Base-by-base conservation (phyloP, 1,140 invertebrate genomes). In the Eueides isabella region DNA sequence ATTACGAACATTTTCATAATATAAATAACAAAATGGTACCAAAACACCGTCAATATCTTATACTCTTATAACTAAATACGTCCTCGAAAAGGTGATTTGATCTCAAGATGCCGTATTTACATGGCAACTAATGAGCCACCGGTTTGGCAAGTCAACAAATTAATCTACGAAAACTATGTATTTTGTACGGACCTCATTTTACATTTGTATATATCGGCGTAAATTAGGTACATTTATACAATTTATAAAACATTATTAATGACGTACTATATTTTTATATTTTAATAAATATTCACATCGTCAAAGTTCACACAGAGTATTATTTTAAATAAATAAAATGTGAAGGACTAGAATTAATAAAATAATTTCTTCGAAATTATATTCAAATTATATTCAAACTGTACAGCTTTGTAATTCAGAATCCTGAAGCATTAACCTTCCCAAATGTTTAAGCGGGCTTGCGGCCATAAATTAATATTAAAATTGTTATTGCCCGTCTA, bases 401-500 rank as follows among this genome's bases (percentile, higher is more conserved):
- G n/a, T 48, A 19, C 16, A 55, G 48, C 48, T 26, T 55, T 23
- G n/a, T 26, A 23, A 55, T 26, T 55, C 48, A 14, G 23, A 23
- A 55, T 23, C 12, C 11, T 23, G 12, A 23, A 55, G 19, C 23
- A 7, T 55, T 23, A 55, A 23, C 48, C 48, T 12, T 55, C 48
- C 72, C 68, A n/a, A 31, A 68, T 55, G 61, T 76, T 72, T 61
- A 44, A 66, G 64, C 23, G 62, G 65, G 65, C 72, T 72, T 68
- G 31, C 31, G 67, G 48, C 48, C 23, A 26, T 26, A 55, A 72
- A 72, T 72, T 61, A 23, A 69, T 67, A 72, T 72, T 78, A 80
- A 55, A 55, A 26, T 55, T 55, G 48, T 80, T 77, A 79, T 79
- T 75, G 80, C 77, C 75, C 75, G 77, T 78, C 48, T 67, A 75